These are phyloP conservation scores for Schizopygopsis malacanthus DNA, from an alignment of 2,797 vertebrate species.

Conservation along the genomic window DNA sequence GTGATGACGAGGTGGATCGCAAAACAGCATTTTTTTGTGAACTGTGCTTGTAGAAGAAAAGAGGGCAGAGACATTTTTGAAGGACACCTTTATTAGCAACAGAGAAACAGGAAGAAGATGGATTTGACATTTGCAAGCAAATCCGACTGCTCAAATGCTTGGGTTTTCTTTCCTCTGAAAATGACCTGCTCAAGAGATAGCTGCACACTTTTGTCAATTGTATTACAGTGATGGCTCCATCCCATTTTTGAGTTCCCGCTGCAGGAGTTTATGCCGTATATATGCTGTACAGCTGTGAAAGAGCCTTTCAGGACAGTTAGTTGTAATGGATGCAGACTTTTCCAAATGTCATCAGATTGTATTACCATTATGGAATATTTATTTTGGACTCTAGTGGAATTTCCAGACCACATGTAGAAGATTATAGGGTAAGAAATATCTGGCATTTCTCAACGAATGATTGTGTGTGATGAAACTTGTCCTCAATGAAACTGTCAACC, in stretches of 20 bases:
- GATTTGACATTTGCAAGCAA: background rate
- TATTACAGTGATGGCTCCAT: background rate
- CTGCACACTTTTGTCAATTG: conserved; percentile 1
- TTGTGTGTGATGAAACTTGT: background rate
- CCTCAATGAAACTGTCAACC: background rate
- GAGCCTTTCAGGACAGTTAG: background rate
- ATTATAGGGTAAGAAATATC: background rate
- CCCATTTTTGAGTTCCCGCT: conserved; percentile 26
- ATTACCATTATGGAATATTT: conserved; percentile 4
- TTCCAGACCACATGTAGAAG: conserved; percentile 17
- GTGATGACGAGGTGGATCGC: conserved; percentile 54
- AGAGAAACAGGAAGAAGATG: conserved; percentile 21
- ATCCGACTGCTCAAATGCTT: background rate
- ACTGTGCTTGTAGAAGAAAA: conserved; percentile 42
- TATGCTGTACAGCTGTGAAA: background rate
- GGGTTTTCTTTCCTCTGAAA: background rate
- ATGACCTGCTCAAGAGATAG: background rate
- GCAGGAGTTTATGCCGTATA: background rate
- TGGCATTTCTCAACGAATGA: background rate
- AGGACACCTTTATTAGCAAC: background rate
- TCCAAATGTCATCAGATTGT: conserved; percentile 2
- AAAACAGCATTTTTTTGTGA: conserved; percentile 54
- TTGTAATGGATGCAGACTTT: background rate
- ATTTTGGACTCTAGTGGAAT: background rate
- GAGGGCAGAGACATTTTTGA: background rate